Evolutionary conservation across 2,113 vertebrate genomes (phyloP).

Genomic region (Syngnathoides biaculeatus): DNA sequence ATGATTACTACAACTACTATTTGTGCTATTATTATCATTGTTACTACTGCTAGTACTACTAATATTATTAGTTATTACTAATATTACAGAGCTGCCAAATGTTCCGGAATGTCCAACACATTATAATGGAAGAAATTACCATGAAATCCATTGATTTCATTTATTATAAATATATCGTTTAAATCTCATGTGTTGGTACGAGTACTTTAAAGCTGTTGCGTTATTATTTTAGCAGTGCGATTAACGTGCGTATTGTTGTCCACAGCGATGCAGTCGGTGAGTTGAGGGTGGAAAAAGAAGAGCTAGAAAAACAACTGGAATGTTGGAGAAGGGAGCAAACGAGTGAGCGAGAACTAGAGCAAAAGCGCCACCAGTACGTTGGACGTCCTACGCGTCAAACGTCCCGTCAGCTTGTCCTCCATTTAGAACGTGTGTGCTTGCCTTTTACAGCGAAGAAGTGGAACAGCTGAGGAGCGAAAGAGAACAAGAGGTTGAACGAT

Average conservation of each 20-base stretch:
- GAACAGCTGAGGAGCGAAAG: slow-evolving; percentile 67
- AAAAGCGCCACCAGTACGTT: background rate
- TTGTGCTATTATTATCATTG: no score
- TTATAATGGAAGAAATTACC: no score
- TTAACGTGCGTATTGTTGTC: background rate
- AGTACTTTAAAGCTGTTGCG: background rate
- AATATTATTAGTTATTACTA: no score
- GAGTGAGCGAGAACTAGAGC: background rate
- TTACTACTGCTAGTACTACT: no score
- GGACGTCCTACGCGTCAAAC: background rate
- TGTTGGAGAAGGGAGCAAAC: slow-evolving; percentile 1
- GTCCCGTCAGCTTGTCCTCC: background rate
- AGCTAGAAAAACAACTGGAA: background rate
- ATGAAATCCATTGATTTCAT: no score
- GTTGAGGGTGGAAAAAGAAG: background rate
- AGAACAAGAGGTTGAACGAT: slow-evolving; percentile 63
- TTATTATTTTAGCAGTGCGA: background rate
- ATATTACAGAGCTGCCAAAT: no score
- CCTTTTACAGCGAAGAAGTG: slow-evolving; percentile 70
- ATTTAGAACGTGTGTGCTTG: slow-evolving; percentile 3
- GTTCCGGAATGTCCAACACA: no score
- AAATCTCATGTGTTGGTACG: no score
- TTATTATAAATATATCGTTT: no score
- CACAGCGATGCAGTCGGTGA: background rate
- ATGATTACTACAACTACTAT: no score